Evolutionary conservation across 2,797 vertebrate genomes (phyloP), one percentile per base, ranked within the genome.

Genomic region (Galago senegalensis): DNA sequence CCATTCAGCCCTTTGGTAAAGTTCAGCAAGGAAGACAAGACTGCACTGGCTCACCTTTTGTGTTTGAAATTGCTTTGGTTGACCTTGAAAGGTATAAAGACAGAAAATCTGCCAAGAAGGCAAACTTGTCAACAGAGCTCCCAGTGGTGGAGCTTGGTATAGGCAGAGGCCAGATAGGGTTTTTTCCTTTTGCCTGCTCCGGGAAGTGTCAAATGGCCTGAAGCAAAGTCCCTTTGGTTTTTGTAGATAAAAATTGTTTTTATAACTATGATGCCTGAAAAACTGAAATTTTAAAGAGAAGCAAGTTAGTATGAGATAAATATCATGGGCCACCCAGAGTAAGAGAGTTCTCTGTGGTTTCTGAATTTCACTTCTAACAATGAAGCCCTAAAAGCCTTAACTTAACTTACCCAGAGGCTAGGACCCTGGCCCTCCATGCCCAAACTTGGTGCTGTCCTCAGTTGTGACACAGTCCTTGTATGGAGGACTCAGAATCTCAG

Each of bases 221-320:
- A n/a, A 31, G 65, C 0, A 60, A 31, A 31, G 27, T 46, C 23
- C 7, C 23, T 70, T 34, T n/a, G 9, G 56, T 89, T 46, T 85
- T 46, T 29, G 7, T 16, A 2, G 23, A 6, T 25, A 1, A 18
- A 46, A 67, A 21, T 43, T 27, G 37, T 79, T 65, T 90, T 89
- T 17, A 7, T 83, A 58, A 23, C 31, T 56, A 0, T 3, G 14
- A 70, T n/a, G 13, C 58, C 31, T 20, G 46, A n/a, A 65, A 63
- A 63, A 75, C 85, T 87, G 53, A 76, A n/a, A 7, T 60, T 46
- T 53, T 70, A n/a, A n/a, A 76, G 31, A 75, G 46, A 67, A 92
- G 16, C 3, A 21, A 3, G 25, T 46, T 80, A 8, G 17, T 81
- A 9, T 76, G 21, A 49, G 56, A 17, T 18, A 2, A 3, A 1